Base-by-base conservation (phyloP, 2,113 vertebrate genomes). In the Chaetura pelagica region DNA sequence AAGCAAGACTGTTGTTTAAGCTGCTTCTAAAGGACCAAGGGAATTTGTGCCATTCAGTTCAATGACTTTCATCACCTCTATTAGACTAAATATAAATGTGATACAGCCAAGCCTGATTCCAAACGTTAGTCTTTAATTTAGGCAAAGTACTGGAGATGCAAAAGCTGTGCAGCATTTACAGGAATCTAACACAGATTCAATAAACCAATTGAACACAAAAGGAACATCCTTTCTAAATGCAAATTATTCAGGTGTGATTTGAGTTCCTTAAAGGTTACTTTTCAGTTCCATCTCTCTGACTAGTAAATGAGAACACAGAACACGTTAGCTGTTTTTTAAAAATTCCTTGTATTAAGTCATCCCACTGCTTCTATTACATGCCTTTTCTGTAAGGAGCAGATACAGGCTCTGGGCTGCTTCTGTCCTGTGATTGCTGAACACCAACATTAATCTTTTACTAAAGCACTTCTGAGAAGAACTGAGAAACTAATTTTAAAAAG, bases 41-140 rank as follows among this genome's bases (percentile, higher is more conserved):
- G 64, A 96, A 94, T 94, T 89, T 96, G 69, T 90, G 80, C 68
- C 88, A 82, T 93, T 91, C 79, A 88, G 72, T 96, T 96, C 86
- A 96, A 92, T 87, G 75, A 84, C 68, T 96, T 97, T 87, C 96
- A 91, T 84, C 78, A 94, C 90, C 84, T 89, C 86, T 95, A 93
- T 96, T 82, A 95, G 83, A 91, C 91, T 88, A 92, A 94, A 95
- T 84, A 86, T 75, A 92, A 96, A 96, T 83, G 90, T 93, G 94
- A 96, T 63, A 90, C 32, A 94, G 73, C 78, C 90, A 94, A 96
- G 76, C 40, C 49, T 95, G 81, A 95, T 94, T 97, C 95, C 96
- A 93, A 95, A 96, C 91, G 95, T 95, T 97, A 96, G 91, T 84
- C 90, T 97, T 94, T 95, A 88, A 96, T 96, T 96, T 96, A 96